Conservation (phyloP, 2,113 vertebrate species). For the Lucifuga dentata region DNA sequence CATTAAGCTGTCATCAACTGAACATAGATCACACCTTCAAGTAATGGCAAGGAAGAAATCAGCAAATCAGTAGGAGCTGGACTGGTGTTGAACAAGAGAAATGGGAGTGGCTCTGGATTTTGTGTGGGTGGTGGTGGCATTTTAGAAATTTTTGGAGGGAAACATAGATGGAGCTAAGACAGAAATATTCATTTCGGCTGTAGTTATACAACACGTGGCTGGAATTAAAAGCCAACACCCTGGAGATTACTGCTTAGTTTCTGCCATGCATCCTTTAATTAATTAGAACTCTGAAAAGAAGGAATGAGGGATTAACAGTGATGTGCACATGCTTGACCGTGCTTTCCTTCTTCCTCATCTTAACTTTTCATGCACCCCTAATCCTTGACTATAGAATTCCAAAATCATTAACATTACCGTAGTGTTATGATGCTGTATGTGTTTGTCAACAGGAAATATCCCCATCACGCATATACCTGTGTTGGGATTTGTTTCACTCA, state of each 20-base stretch:
- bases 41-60: slow-evolving; percentile 52
- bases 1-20: slow-evolving; percentile 76
- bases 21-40: slow-evolving; percentile 79
- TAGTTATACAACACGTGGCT: slow-evolving; percentile 63
- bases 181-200: slow-evolving; percentile 52
- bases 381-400: slow-evolving; percentile 59
- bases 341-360: slow-evolving; percentile 49
- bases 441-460: slow-evolving; percentile 55
- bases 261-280: slow-evolving; percentile 66
- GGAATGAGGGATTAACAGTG: slow-evolving; percentile 56
- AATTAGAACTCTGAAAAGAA: slow-evolving; percentile 68
- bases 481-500: slow-evolving; percentile 14
- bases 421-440: slow-evolving; percentile 52
- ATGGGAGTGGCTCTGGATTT: slow-evolving; percentile 21
- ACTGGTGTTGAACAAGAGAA: slow-evolving; percentile 25
- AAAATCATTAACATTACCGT: slow-evolving; percentile 58
- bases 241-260: slow-evolving; percentile 67
- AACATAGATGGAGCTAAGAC: slow-evolving; percentile 25
- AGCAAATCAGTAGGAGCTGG: slow-evolving; percentile 26
- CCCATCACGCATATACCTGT: slow-evolving; percentile 19
- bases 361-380: slow-evolving; percentile 51
- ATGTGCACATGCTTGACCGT: slow-evolving; percentile 38
- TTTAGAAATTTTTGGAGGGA: slow-evolving; percentile 14
- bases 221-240: slow-evolving; percentile 69
- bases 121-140: slow-evolving; percentile 1